Evolutionary conservation across 2,113 vertebrate species (phyloP).

Genomic region (Clupea harengus): DNA sequence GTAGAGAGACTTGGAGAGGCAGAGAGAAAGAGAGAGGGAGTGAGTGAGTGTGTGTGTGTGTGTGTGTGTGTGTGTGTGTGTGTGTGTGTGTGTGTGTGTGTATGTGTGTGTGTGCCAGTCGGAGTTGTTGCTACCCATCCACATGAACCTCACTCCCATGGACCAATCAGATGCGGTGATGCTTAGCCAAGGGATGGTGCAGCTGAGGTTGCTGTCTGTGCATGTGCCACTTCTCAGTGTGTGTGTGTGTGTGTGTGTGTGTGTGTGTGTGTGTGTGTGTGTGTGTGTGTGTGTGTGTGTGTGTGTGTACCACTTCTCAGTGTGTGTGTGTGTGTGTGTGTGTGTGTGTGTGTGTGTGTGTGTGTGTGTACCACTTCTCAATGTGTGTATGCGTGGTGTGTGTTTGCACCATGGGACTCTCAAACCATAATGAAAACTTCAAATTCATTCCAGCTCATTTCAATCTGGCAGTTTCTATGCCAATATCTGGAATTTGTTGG

Average conservation of each 20-base stretch:
- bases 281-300: constrained; percentile 22
- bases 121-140: constrained; percentile 43
- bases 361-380: not conserved
- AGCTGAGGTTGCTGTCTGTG: constrained; percentile 24
- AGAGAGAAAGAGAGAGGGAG: constrained; percentile 5
- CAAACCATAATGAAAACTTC: not conserved
- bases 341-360: not conserved
- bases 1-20: not conserved
- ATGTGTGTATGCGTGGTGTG: not conserved
- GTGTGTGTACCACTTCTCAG: not conserved
- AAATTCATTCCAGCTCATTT: constrained; percentile 6
- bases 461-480: not conserved
- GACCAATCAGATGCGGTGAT: constrained; percentile 37
- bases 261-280: not conserved
- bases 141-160: constrained; percentile 23
- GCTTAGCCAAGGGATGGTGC: constrained; percentile 27
- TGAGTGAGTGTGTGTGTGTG: constrained; percentile 10
- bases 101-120: constrained; percentile 23
- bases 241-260: constrained; percentile 2
- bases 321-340: not conserved
- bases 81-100: not conserved
- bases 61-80: constrained; percentile 13
- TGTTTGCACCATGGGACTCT: no score
- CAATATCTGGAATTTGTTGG: not conserved
- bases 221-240: not conserved